A percentile compares a stretch with the other conserved stretches of the same genome.
These are phyloP conservation scores for Digitonthophagus gazella DNA, from an alignment of 2,888 invertebrate genomes.

Conservation along the genomic window DNA sequence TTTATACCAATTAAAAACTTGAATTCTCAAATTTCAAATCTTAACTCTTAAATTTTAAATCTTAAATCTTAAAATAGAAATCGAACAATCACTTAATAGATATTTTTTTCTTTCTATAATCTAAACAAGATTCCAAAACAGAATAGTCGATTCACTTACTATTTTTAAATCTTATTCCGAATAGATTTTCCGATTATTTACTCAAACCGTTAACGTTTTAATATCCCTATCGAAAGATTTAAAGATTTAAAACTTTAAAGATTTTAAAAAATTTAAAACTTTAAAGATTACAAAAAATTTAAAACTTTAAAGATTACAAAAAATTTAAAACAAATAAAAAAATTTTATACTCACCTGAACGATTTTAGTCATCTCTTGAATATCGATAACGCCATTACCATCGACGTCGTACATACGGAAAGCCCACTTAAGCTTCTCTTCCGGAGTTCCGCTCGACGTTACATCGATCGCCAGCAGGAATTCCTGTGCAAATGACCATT, in stretches of 20 bases:
- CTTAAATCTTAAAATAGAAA: too few species aligned
- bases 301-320: too few species aligned
- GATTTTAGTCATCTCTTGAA: conserved; percentile 99
- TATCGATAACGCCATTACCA: conserved; percentile 96
- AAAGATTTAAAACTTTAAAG: too few species aligned
- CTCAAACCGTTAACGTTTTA: neutral
- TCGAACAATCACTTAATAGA: too few species aligned
- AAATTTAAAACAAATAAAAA: neutral
- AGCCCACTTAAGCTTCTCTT: conserved; percentile 98
- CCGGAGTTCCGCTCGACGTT: conserved; percentile 94
- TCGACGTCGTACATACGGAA: conserved; percentile 99
- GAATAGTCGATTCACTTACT: neutral
- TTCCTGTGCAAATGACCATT: conserved; percentile 62
- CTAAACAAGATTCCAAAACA: neutral
- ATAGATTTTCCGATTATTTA: neutral
- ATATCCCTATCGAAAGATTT: too few species aligned
- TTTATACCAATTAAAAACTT: too few species aligned
- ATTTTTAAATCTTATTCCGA: neutral
- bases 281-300: too few species aligned
- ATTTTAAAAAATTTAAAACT: too few species aligned
- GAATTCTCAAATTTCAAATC: too few species aligned
- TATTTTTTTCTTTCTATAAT: neutral
- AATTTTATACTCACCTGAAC: conserved; percentile 79
- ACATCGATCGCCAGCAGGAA: conserved; percentile 97
- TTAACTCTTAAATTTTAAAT: too few species aligned